Base-by-base conservation (phyloP, 2,888 invertebrate genomes). In the Orthosia gothica region DNA sequence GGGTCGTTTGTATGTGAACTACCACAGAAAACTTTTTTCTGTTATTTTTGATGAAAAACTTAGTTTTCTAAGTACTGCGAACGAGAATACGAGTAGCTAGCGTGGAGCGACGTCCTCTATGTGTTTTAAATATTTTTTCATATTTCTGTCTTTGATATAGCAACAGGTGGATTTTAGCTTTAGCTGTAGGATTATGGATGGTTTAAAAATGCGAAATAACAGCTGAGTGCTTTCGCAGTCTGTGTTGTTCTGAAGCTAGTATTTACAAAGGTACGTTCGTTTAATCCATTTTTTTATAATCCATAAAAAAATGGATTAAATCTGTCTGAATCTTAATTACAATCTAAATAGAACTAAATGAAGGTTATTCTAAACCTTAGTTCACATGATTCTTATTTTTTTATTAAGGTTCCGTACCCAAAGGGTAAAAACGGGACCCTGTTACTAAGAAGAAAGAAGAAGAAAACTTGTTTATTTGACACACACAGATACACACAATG, bases 141-240 rank as follows among this genome's bases (percentile, higher is more conserved):
- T 23, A 20, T 50, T 58, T 45, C 15, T 70, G 5, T 57, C 16
- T 70, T 74, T 58, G 49, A 45, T 70, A 69, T 26, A 57, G 16
- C 45, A 78, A 58, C 78, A 70, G 57, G 78, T 70, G 70, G 57
- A 58, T 70, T 70, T 78, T 18, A 50, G 55, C 49, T 77, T 50
- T 50, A 50, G 70, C 15, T 70, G 26, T 69, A 78, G 26, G 20
- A 58, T 70, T 78, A 74, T 50, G 26, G 4, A 78, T 58, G 20
- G 45, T 16, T 52, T 45, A 20, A 78, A 74, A 50, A 57, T 47
- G 26, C 12, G 26, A 49, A 77, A 69, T 20, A 32, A 47, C 32
- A 15, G 16, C 72, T n/a, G 20, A 72, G 18, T 52, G n/a, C 45
- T 63, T 54, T 18, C 13, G 26, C 9, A 20, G n/a, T 26, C n/a